Evolutionary conservation across 2,888 invertebrate genomes (phyloP).

Genomic region (Ditula angustiorana): DNA sequence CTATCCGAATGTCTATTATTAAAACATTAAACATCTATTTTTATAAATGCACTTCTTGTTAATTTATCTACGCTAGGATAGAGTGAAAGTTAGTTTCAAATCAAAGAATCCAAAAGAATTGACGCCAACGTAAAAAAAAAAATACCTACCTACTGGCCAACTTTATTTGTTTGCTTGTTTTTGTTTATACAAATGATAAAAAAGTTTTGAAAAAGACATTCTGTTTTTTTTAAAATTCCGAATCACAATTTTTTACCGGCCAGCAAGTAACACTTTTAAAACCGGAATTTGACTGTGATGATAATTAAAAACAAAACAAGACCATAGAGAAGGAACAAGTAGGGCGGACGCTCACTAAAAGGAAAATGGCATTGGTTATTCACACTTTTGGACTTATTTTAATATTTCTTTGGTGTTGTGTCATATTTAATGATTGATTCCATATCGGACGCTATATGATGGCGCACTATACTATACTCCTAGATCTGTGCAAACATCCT

Average conservation of each 20-base stretch:
- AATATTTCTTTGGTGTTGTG: conserved; percentile 83
- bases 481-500: conserved; percentile 56
- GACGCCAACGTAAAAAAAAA: conserved; percentile 11
- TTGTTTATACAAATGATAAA: no score
- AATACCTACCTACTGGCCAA: background rate
- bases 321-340: conserved; percentile 47
- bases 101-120: conserved; percentile 20
- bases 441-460: conserved; percentile 77
- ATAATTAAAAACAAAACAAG: conserved; percentile 48
- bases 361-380: conserved; percentile 73
- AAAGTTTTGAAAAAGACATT: conserved; percentile 22
- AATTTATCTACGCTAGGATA: conserved; percentile 67
- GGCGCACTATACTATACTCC: conserved; percentile 62
- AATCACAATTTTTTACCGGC: background rate
- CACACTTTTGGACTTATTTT: conserved; percentile 71
- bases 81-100: conserved; percentile 47
- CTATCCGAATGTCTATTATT: conserved; percentile 72
- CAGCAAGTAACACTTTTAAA: conserved; percentile 4
- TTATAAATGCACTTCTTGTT: conserved; percentile 84
- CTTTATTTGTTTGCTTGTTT: no score
- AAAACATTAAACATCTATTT: conserved; percentile 76
- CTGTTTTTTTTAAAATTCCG: background rate
- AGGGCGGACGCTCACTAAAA: conserved; percentile 76
- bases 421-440: conserved; percentile 67
- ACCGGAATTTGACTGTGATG: conserved; percentile 40